Percentiles rank a stretch among this genome's conserved stretches.
Conservation (phyloP, 1,140 invertebrate species). For the Tyrophagus putrescentiae region DNA sequence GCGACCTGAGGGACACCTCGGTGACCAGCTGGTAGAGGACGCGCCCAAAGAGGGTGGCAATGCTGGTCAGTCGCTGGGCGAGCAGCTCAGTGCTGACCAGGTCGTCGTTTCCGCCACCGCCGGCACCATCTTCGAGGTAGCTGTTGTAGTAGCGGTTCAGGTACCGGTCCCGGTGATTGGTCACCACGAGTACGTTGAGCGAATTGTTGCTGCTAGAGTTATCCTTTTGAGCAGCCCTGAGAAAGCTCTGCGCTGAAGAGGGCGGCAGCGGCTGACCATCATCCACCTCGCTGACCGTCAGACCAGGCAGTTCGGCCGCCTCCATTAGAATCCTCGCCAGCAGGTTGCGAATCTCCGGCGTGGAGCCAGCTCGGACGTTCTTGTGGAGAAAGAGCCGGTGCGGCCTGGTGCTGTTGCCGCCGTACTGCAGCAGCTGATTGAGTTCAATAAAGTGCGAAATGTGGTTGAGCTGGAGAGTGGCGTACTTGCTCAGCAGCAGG, state of each 20-base stretch:
- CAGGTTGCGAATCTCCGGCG: no score
- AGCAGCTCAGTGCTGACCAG: conserved; percentile 22
- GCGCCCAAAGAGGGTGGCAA: conserved; percentile 38
- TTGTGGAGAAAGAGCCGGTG: conserved; percentile 4
- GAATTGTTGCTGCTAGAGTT: no score
- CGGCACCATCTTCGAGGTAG: conserved; percentile 50
- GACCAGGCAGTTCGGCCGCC: not conserved
- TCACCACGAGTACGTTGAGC: conserved; percentile 49
- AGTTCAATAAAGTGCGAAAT: conserved; percentile 66
- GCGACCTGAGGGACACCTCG: conserved; percentile 18
- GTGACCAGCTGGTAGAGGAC: conserved; percentile 29
- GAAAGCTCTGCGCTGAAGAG: conserved; percentile 68
- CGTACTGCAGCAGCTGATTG: conserved; percentile 58
- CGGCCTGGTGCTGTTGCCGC: not conserved
- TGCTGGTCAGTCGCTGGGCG: conserved; percentile 24
- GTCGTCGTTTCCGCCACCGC: no score
- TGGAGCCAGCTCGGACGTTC: not conserved
- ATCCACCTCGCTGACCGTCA: not conserved
- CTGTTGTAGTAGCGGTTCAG: conserved; percentile 63
- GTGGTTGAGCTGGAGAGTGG: conserved; percentile 44
- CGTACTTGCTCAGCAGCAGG: conserved; percentile 29
- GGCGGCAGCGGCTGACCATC: conserved; percentile 50
- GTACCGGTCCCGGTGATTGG: conserved; percentile 48
- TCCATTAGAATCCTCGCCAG: not conserved
- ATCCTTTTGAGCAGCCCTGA: conserved; percentile 42